These are phyloP conservation scores for Spondyliosoma cantharus DNA, from an alignment of 2,797 vertebrate genomes.

Conservation along the genomic window DNA sequence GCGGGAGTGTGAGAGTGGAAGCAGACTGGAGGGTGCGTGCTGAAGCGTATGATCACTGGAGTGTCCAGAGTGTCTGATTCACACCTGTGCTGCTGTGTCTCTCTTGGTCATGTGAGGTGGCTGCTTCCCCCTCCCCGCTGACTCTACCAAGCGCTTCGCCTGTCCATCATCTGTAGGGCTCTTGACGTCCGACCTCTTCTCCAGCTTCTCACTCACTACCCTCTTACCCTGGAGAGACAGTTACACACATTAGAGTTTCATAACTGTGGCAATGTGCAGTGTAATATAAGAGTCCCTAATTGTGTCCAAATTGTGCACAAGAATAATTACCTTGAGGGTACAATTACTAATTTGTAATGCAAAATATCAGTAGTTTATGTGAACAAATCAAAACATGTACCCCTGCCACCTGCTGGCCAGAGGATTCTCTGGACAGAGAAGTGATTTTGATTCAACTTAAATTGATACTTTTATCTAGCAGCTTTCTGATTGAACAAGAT, in stretches of 20 bases:
- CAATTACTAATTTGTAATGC: background rate
- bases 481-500: constrained; percentile 3
- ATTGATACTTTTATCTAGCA: background rate
- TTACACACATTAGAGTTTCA: constrained; percentile 22
- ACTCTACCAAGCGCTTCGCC: constrained; percentile 62
- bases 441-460: background rate
- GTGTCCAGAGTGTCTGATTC: constrained; percentile 43
- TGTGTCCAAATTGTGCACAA: background rate
- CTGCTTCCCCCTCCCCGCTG: constrained; percentile 77
- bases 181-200: constrained; percentile 71
- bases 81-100: constrained; percentile 84
- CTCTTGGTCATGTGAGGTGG: constrained; percentile 76
- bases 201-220: constrained; percentile 89
- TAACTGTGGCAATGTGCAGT: constrained; percentile 1
- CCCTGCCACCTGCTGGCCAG: background rate
- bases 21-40: constrained; percentile 33
- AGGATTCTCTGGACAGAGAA: background rate
- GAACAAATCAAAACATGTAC: background rate
- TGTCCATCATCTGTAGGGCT: constrained; percentile 79
- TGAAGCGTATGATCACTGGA: constrained; percentile 22
- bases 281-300: background rate
- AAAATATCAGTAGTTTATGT: background rate
- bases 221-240: constrained; percentile 87
- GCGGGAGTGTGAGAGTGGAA: constrained; percentile 32
- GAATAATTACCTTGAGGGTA: background rate